Conservation (phyloP, 2,113 vertebrate species). For the Cyanoramphus novaezelandiae region DNA sequence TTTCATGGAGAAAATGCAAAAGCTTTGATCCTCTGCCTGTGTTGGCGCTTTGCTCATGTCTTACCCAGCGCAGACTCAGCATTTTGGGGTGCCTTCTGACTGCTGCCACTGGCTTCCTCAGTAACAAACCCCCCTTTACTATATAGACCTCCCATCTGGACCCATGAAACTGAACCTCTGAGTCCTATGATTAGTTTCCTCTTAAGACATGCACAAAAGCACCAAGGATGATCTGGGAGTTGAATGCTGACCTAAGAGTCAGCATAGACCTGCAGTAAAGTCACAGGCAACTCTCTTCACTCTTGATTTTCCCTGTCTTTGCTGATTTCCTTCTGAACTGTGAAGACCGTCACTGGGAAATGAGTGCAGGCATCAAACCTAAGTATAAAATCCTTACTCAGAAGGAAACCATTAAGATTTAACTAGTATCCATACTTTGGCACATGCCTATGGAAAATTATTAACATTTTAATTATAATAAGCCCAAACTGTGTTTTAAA, state of each 20-base stretch:
- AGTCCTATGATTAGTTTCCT: background rate
- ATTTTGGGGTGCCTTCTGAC: background rate
- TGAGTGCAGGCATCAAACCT: background rate
- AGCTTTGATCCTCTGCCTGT: background rate
- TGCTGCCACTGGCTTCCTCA: background rate
- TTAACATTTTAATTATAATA: background rate
- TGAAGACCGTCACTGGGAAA: background rate
- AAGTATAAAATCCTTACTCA: background rate
- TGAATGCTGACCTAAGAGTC: background rate
- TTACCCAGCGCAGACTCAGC: fast-evolving
- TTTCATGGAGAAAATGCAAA: background rate
- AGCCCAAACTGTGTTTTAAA: background rate
- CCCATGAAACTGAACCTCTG: background rate
- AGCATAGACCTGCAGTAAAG: background rate
- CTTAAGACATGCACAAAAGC: background rate
- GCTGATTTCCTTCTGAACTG: background rate
- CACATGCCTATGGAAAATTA: background rate
- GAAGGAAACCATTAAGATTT: background rate
- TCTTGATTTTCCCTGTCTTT: background rate
- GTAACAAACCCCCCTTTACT: fast-evolving
- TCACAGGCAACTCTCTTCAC: background rate
- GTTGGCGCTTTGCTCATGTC: background rate
- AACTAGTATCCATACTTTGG: background rate
- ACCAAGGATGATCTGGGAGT: background rate
- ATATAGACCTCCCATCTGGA: background rate